Conservation (phyloP, 1,140 invertebrate genomes). For the Drosophila elegans region DNA sequence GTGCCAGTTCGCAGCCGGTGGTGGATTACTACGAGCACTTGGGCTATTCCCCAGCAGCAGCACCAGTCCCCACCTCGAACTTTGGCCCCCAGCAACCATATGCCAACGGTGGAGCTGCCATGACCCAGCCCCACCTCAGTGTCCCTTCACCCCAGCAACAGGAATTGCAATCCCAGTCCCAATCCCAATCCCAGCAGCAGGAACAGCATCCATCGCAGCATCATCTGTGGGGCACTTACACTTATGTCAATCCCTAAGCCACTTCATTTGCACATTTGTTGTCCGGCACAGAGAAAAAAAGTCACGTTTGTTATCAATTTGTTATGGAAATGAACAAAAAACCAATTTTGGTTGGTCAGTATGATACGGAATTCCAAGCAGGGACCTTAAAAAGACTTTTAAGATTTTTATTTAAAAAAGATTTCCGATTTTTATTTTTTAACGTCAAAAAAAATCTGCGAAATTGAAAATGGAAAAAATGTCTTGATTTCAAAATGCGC, state of each 20-base stretch:
- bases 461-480: no score
- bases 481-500: no score
- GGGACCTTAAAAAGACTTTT: no score
- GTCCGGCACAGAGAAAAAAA: slow-evolving; percentile 22
- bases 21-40: slow-evolving; percentile 71
- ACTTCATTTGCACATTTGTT: slow-evolving; percentile 72
- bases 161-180: slow-evolving; percentile 48
- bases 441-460: no score
- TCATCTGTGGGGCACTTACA: slow-evolving; percentile 81
- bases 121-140: slow-evolving; percentile 26
- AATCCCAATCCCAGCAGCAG: slow-evolving; percentile 49
- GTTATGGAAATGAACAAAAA: not conserved
- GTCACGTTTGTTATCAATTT: not conserved
- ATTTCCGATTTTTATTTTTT: no score
- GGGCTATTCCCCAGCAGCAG: slow-evolving; percentile 33
- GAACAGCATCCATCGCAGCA: slow-evolving; percentile 68
- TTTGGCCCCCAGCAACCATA: slow-evolving; percentile 39
- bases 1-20: slow-evolving; percentile 67
- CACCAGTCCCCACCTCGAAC: slow-evolving; percentile 15
- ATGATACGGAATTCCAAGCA: no score
- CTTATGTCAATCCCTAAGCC: slow-evolving; percentile 84
- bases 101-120: not conserved
- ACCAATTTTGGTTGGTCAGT: no score
- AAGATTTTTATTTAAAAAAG: no score
- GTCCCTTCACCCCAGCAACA: slow-evolving; percentile 29